Evolutionary conservation across 2,888 invertebrate species (phyloP), one percentile per base, ranked within the genome.

Genomic region (Stenodera caucasica): DNA sequence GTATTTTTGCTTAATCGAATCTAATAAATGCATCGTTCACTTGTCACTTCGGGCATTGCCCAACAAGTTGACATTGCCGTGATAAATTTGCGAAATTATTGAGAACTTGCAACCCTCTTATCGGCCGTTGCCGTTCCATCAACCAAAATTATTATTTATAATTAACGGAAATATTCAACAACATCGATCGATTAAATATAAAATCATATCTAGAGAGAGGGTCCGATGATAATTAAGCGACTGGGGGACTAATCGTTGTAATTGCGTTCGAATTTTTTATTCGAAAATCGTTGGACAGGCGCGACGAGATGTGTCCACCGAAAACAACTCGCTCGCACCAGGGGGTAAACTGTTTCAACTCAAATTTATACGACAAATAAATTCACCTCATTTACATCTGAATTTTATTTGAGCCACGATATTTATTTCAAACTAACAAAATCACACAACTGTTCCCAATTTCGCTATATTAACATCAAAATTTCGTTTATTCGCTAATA

Each of bases 361-460:
- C 64, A 65, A 68, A 72, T 72, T 72, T 70, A 72, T 72, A 66
- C 64, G 65, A 66, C 65, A 67, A 68, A 70, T 72, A 70, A 70
- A 70, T 68, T 68, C 62, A 55, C 61, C 67, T 69, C 67, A 65
- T 68, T 72, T 68, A 66, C 64, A 67, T 67, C 60, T 58, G 64
- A 65, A 67, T 67, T 63, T 63, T 63, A 58, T n/a, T n/a, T n/a
- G n/a, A 60, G 53, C 53, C 58, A 60, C 60, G 58, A 63, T 60
- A 63, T 63, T 63, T 63, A 60, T 60, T 57, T 54, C 45, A 57
- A 63, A 63, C 63, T 60, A 58, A 55, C 52, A 57, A 55, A 57
- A 52, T 63, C 63, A 63, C 60, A 63, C 63, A 57, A 50, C 9
- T 32, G 9, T 29, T 37, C 59, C 45, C 45, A n/a, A n/a, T 53